Evolutionary conservation across 2,888 invertebrate species (phyloP).

Genomic region (Rhaphigaster nebulosa): DNA sequence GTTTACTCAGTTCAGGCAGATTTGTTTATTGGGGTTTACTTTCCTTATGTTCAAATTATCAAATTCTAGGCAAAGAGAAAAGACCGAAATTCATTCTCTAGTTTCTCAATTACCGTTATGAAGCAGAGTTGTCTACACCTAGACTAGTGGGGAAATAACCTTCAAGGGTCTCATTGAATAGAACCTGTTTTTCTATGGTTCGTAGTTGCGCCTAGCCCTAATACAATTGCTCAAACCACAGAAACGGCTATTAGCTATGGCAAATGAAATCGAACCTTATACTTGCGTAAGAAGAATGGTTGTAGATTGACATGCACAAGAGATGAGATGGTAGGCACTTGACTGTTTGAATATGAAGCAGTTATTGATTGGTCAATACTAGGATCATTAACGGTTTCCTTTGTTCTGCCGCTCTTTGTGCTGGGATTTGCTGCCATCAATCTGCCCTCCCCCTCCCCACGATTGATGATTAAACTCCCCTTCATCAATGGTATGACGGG

Average conservation of each 20-base stretch:
- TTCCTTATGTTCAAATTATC: too few species aligned
- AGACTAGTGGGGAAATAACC: too few species aligned
- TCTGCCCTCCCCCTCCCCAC: not conserved
- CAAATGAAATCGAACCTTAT: not conserved
- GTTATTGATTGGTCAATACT: constrained; percentile 39
- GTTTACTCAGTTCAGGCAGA: too few species aligned
- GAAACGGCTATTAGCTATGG: not conserved
- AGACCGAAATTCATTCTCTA: too few species aligned
- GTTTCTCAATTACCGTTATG: too few species aligned
- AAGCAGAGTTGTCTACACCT: too few species aligned
- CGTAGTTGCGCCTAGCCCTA: too few species aligned
- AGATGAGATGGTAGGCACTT: not conserved
- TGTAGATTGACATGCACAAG: not conserved
- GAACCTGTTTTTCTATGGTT: too few species aligned
- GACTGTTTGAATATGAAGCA: constrained; percentile 33
- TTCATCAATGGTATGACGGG: constrained; percentile 35
- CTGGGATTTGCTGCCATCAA: not conserved
- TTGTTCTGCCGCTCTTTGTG: constrained; percentile 49
- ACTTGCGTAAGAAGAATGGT: not conserved
- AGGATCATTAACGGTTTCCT: not conserved
- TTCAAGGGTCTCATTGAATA: too few species aligned
- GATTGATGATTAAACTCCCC: constrained; percentile 34
- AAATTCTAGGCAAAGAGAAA: too few species aligned
- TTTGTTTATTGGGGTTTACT: too few species aligned
- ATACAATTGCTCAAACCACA: not conserved